These are phyloP conservation scores for Lysiphlebus fabarum DNA, from an alignment of 1,140 invertebrate species.

Conservation along the genomic window DNA sequence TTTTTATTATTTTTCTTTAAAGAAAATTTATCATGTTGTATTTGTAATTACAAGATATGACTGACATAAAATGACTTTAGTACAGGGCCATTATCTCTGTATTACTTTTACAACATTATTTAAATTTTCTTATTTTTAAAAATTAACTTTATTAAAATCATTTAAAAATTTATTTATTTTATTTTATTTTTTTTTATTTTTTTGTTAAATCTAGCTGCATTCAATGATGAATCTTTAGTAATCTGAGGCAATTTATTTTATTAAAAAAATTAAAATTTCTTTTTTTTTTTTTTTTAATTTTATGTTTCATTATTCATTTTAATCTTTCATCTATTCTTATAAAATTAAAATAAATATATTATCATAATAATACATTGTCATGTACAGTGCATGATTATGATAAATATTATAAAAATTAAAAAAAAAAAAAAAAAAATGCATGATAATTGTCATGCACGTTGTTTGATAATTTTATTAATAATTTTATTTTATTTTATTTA, in stretches of 20 bases:
- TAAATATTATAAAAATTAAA: background rate
- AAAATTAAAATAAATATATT: slow-evolving; percentile 25
- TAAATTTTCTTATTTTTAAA: no score
- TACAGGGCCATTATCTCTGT: no score
- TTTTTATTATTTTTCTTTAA: slow-evolving; percentile 8
- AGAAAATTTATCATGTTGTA: background rate
- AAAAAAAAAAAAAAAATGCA: background rate
- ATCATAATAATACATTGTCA: no score
- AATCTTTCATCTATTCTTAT: slow-evolving; percentile 25
- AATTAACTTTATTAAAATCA: slow-evolving; percentile 7
- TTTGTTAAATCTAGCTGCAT: slow-evolving; percentile 37
- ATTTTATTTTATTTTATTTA: background rate
- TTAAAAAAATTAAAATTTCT: slow-evolving; percentile 20
- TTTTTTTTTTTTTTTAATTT: no score
- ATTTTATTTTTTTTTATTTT: slow-evolving; percentile 15
- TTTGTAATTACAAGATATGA: background rate
- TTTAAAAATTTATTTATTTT: slow-evolving; percentile 9
- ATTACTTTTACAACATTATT: no score
- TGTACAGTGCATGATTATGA: no score
- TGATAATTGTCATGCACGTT: no score
- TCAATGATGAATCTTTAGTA: slow-evolving; percentile 54
- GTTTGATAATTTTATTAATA: slow-evolving; percentile 2
- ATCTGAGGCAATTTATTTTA: slow-evolving; percentile 52
- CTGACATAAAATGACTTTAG: no score
- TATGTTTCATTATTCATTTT: background rate